Percentiles rank a stretch among this genome's conserved stretches.
Conservation (phyloP, 2,113 vertebrate species). For the Pardalotus punctatus region DNA sequence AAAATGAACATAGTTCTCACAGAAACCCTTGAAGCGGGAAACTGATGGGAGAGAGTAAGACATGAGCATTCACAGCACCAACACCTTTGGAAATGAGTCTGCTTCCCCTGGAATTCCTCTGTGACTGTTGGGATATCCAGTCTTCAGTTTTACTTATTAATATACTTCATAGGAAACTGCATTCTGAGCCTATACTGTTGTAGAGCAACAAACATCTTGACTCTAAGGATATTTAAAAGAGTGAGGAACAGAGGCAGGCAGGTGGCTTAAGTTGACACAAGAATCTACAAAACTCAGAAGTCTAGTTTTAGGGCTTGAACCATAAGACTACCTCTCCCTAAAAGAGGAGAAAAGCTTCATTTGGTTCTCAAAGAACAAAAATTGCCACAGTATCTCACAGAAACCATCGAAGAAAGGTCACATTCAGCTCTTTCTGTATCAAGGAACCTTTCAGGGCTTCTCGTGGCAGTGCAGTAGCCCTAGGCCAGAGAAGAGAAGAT, state of each 20-base stretch:
- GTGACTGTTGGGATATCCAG: too few species aligned
- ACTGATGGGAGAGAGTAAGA: background rate
- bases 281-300: background rate
- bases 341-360: background rate
- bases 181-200: background rate
- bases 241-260: background rate
- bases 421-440: background rate
- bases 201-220: background rate
- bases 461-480: background rate
- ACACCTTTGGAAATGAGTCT: background rate
- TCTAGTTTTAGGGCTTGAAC: background rate
- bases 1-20: background rate
- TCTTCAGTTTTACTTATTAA: background rate
- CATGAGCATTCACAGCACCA: accelerated
- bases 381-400: background rate
- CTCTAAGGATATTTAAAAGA: background rate
- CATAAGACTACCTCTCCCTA: background rate
- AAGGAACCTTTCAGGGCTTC: background rate
- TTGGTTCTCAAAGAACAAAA: background rate
- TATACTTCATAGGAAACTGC: background rate
- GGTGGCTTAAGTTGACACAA: background rate
- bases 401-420: background rate
- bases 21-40: background rate
- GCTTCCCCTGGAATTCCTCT: background rate
- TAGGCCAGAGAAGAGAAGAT: background rate